A percentile compares a stretch with the other conserved stretches of the same genome.
phyloP scores from a whole-genome alignment of 2,888 invertebrate species.

The Standfussiana lucernea region DNA sequence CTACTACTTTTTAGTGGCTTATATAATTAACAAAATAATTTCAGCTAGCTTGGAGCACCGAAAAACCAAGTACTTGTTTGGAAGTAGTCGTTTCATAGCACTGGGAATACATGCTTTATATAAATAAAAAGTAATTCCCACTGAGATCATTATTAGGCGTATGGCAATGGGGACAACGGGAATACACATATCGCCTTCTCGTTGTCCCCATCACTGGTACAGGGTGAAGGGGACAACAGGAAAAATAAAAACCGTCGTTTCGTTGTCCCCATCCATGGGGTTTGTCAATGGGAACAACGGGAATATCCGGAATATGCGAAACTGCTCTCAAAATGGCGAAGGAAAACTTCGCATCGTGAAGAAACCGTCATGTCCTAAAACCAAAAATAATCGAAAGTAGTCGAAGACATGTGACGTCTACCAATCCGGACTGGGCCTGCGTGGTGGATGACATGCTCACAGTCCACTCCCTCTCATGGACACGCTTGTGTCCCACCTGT shows the following conservation, averaged over 20 bases:
- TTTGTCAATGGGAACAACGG: neutral
- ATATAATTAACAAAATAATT: neutral
- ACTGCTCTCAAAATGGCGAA: neutral
- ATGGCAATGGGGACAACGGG: neutral
- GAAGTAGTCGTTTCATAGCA: neutral
- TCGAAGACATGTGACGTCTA: neutral
- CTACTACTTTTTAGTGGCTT: no score
- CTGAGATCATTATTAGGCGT: neutral
- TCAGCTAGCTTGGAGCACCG: neutral
- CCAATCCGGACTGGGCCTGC: neutral
- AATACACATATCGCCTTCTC: no score
- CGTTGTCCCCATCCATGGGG: neutral
- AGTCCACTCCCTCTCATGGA: neutral
- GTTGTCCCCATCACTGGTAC: no score
- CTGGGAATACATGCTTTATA: neutral
- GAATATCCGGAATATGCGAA: neutral
- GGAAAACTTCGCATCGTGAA: neutral
- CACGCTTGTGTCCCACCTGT: neutral
- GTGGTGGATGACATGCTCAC: neutral
- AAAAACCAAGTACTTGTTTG: neutral
- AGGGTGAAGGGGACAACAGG: no score
- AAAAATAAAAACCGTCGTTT: neutral
- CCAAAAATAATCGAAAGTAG: neutral
- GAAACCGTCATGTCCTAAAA: neutral
- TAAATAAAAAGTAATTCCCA: neutral